Evolutionary conservation across 2,113 vertebrate genomes (phyloP).

Genomic region (Corythornis madagascariensis): DNA sequence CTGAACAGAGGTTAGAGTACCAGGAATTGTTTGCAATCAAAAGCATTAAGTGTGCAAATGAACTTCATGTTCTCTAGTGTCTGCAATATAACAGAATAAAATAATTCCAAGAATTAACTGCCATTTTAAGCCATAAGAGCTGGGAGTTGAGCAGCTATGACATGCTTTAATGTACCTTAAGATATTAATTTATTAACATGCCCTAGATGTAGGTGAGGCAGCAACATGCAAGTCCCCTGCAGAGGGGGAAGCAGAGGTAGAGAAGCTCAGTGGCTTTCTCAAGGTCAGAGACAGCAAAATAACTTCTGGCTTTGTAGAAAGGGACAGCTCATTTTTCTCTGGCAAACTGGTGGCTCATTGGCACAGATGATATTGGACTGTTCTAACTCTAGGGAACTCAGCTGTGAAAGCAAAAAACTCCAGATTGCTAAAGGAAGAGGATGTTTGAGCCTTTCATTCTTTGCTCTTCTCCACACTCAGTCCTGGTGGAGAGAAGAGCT

Average conservation of each 20-base stretch:
- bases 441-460: not conserved
- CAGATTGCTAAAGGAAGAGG: not conserved
- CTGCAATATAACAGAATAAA: constrained; percentile 11
- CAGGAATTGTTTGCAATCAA: constrained; percentile 27
- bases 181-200: constrained; percentile 7
- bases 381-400: not conserved
- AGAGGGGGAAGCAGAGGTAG: not conserved
- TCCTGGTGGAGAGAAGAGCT: not conserved
- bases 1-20: not conserved
- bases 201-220: not conserved
- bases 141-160: not conserved
- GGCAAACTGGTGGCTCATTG: not conserved
- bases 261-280: constrained; percentile 13
- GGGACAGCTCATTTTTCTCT: not conserved
- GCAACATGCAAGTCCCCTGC: not conserved
- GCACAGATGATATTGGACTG: not conserved
- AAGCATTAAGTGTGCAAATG: constrained; percentile 14
- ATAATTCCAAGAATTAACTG: not conserved
- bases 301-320: not conserved
- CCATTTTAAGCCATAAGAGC: constrained; percentile 8
- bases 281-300: constrained; percentile 31
- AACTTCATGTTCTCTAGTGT: constrained; percentile 32
- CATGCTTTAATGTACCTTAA: not conserved
- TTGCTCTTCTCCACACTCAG: not conserved
- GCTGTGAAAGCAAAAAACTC: not conserved